Evolutionary conservation across 2,888 invertebrate species (phyloP).

Genomic region (Cephus sareptanus): DNA sequence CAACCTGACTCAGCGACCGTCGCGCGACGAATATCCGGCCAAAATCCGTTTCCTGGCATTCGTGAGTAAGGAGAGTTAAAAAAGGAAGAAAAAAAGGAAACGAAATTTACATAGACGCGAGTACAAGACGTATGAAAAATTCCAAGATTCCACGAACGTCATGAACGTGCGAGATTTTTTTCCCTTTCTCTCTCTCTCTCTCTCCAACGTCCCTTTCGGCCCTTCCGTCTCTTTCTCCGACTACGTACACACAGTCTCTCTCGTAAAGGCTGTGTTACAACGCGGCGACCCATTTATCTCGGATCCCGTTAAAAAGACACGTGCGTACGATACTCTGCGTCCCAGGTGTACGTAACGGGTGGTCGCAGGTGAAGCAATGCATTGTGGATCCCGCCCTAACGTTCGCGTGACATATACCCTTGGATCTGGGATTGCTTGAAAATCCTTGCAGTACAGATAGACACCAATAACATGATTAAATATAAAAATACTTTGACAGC

Average conservation of each 20-base stretch:
- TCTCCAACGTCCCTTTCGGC: neutral
- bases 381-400: neutral
- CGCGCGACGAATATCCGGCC: neutral
- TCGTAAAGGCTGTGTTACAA: neutral
- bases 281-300: neutral
- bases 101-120: neutral
- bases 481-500: neutral
- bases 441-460: neutral
- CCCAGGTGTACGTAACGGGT: neutral
- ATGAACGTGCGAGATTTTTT: conserved; percentile 5
- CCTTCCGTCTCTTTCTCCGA: neutral
- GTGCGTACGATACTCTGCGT: neutral
- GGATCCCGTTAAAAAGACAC: neutral
- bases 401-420: neutral
- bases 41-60: neutral
- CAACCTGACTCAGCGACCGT: neutral
- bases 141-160: neutral
- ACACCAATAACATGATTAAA: neutral
- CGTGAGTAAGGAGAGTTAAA: neutral
- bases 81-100: neutral
- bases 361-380: neutral
- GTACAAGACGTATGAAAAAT: too few relatives aligned
- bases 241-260: neutral
- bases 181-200: neutral
- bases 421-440: neutral